Base-by-base conservation (phyloP, 2,113 vertebrate species). In the Donacobius atricapilla region DNA sequence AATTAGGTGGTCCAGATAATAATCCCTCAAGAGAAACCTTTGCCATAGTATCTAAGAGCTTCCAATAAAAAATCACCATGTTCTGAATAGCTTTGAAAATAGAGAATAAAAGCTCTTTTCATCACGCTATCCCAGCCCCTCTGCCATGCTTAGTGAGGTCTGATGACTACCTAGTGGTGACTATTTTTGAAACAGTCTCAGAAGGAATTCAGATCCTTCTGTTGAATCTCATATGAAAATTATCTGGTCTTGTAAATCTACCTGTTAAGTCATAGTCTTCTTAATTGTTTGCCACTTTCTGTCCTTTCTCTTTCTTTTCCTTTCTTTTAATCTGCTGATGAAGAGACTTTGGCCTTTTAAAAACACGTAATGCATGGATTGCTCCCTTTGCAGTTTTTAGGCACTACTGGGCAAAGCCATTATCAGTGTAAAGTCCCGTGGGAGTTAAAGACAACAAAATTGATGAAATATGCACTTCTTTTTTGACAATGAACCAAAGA, bases 311-410 rank as follows among this genome's bases (percentile, higher is more conserved):
- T 15, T 4, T 58, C 23, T 60, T 40, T 3, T 11, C 7, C 13
- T 25, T 13, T 25, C 20, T 73, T 57, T 61, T 51, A 4, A 57
- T 61, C 70, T 91, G 10, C 50, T 65, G 19, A 15, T 44, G 66
- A 85, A 92, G 80, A 83, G 8, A 5, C 9, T 83, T 79, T 73
- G 42, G 39, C 27, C 21, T 80, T 93, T 86, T 47, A 54, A 61
- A 86, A 72, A 48, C 2, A 2, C 35, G 27, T 63, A 45, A 65
- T 42, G 16, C 7, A 39, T 44, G 24, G 19, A 37, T 60, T 89
- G 33, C 5, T 64, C 7, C 57, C 42, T 91, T 83, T 77, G 72
- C 73, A 58, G 27, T 33, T 86, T 90, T 87, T 65, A 92, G 71
- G 25, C 6, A 33, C 23, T 87, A 22, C 33, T n/a, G 60, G 47